Conservation (phyloP, 2,797 vertebrate genomes). For the Brachyalestes nurse region DNA sequence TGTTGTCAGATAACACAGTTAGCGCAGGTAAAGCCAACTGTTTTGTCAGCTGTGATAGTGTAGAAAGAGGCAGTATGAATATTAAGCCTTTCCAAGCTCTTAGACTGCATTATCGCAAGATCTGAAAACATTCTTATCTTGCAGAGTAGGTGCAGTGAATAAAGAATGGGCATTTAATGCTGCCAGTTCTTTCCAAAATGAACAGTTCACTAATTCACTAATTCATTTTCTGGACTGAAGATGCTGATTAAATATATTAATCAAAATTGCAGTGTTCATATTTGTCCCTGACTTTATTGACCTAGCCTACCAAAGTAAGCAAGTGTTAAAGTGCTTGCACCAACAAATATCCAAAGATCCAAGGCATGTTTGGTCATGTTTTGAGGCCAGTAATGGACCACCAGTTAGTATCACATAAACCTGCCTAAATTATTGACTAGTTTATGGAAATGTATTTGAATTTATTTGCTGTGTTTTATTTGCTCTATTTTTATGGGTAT, state of each 20-base stretch:
- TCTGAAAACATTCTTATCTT: conserved; percentile 5
- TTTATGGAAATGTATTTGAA: too few relatives aligned
- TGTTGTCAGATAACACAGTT: too few relatives aligned
- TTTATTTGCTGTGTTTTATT: too few relatives aligned
- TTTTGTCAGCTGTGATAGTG: too few relatives aligned
- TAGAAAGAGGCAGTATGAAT: background rate
- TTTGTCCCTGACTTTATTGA: background rate
- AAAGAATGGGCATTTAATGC: background rate
- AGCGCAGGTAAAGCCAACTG: too few relatives aligned
- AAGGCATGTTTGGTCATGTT: too few relatives aligned
- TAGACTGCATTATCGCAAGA: background rate
- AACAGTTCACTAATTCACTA: background rate
- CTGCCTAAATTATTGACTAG: too few relatives aligned
- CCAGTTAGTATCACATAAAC: too few relatives aligned
- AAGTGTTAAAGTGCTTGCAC: background rate
- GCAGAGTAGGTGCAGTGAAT: background rate
- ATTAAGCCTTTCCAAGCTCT: background rate
- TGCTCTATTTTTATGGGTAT: too few relatives aligned
- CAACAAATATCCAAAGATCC: too few relatives aligned
- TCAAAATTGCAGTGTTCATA: background rate
- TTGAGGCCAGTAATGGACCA: too few relatives aligned
- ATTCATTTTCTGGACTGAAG: background rate
- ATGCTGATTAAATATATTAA: background rate
- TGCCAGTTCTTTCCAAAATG: background rate
- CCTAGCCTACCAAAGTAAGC: too few relatives aligned